Evolutionary conservation across 2,888 invertebrate genomes (phyloP).

Genomic region (Ectropis crepuscularia): DNA sequence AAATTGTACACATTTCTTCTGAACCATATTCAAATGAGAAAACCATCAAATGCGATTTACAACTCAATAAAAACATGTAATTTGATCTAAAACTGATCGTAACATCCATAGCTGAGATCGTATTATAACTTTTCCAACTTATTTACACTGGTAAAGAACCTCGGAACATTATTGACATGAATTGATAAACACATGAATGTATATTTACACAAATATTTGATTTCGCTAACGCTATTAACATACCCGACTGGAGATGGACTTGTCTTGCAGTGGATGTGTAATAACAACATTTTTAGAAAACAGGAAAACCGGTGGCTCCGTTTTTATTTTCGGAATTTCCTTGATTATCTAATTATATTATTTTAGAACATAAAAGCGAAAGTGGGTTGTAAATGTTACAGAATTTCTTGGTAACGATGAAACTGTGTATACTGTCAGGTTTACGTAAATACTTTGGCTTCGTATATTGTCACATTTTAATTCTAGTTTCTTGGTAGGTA

Average conservation of each 20-base stretch:
- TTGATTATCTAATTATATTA: constrained; percentile 16
- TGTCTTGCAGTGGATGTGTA: constrained; percentile 43
- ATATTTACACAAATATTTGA: constrained; percentile 57
- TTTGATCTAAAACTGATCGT: constrained; percentile 34
- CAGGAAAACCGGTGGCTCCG: constrained; percentile 33
- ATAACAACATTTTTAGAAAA: constrained; percentile 45
- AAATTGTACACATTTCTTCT: constrained; percentile 11
- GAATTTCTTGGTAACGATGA: no score
- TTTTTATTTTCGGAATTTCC: constrained; percentile 24
- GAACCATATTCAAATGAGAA: constrained; percentile 25
- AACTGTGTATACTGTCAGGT: no score
- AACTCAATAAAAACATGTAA: constrained; percentile 32
- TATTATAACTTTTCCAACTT: constrained; percentile 29
- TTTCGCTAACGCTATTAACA: constrained; percentile 60
- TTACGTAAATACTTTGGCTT: no score
- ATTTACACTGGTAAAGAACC: constrained; percentile 41
- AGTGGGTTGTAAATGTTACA: neutral
- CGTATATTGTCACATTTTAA: no score
- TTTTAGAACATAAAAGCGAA: neutral
- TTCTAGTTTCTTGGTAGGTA: no score
- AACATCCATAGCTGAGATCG: constrained; percentile 23
- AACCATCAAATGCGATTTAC: constrained; percentile 30
- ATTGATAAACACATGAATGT: constrained; percentile 49
- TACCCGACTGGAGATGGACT: constrained; percentile 48
- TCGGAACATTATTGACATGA: constrained; percentile 54